Evolutionary conservation across 2,888 invertebrate species (phyloP), one percentile per base, ranked within the genome.

Genomic region (Agriopis aurantiaria): DNA sequence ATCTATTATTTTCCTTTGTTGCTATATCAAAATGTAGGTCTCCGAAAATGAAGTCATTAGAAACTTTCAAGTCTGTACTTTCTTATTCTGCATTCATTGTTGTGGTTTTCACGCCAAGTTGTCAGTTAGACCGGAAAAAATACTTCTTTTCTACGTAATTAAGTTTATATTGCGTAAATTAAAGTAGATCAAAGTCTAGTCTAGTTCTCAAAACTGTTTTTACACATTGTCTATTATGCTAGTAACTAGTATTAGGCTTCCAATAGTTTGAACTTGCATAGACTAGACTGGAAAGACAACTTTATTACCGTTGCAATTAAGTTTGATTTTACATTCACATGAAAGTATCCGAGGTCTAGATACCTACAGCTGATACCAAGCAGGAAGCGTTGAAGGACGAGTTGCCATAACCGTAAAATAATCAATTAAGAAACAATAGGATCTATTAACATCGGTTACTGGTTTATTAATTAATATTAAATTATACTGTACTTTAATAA

Each of bases 371-470:
- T 56, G 58, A n/a, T 49, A 14, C n/a, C 17, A 58, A 58, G 57
- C 65, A 71, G 71, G 68, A 71, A 71, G 53, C 68, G 55, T 63
- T 71, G 65, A 68, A 77, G 76, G 75, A 70, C 68, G 68, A 66
- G 61, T 58, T 58, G 46, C 75, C 75, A 75, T 77, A 76, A 72
- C 67, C 58, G 70, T 74, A 71, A 80, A 79, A 80, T 59, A 41
- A 62, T 79, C 80, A 79, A 80, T 82, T 80, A 81, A 76, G 72
- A 82, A 73, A 85, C 85, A 84, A 82, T 83, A 75, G 79, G 73
- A 78, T 75, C 65, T 69, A 72, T 60, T 68, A 51, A 63, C 60
- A 71, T 63, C 74, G 65, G n/a, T 68, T 72, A 69, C 75, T 55
- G 63, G 68, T 73, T 62, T 53, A 53, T 52, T 77, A 73, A 75